Base-by-base conservation (phyloP, 2,888 invertebrate species). In the Drosophila longiperda region DNA sequence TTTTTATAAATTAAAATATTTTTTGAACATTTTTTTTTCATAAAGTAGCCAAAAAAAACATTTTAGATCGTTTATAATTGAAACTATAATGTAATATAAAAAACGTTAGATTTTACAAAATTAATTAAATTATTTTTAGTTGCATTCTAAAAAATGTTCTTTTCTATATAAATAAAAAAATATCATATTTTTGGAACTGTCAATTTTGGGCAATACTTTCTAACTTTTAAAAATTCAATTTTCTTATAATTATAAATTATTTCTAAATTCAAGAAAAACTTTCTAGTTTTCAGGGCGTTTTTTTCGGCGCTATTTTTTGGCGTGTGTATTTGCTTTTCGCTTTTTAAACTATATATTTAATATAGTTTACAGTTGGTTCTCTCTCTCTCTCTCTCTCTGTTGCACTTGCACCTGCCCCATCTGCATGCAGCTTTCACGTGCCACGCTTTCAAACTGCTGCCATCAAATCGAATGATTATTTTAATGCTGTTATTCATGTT, bases 391-490 rank as follows among this genome's bases (percentile, higher is more conserved):
- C 8, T 26, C 26, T 26, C 26, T 52, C 8, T 20, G 36, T 38
- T 55, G 36, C 54, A 54, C 11, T 26, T 33, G 12, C 34, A 34
- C 65, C 58, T 45, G 48, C 60, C 64, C 53, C 57, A 20, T 34
- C 53, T 69, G 69, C 69, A 64, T 74, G 74, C 58, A 38, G 36
- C 57, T 65, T 59, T 61, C 57, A 61, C 57, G 38, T 59, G 52
- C 49, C 76, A 72, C 68, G 66, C 73, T 65, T 49, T 53, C 60
- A 65, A 62, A 54, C 64, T 36, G 67, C 49, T 66, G 52, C 75
- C 45, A 61, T 65, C 48, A 50, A 67, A 38, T 57, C 7, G 33
- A 65, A 70, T 64, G 63, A 66, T 73, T 74, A 64, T 55, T 23
- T 61, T 52, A 33, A 23, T 32, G 33, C 55, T 34, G 48, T 40